Base-by-base conservation (phyloP, 1,140 invertebrate species). In the Oncopeltus fasciatus region DNA sequence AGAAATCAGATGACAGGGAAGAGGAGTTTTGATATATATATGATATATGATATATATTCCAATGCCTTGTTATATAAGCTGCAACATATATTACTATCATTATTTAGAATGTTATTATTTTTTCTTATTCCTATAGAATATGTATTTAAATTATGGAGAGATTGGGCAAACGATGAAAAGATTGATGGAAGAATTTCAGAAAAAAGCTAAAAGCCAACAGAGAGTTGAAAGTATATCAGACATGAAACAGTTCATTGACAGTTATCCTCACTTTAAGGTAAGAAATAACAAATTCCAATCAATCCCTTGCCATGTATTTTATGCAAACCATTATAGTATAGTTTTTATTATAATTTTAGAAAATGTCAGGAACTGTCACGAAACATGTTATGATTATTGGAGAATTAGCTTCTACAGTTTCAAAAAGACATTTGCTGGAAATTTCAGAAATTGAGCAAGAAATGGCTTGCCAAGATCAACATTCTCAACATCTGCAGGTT, bases 211-310 rank as follows among this genome's bases (percentile, higher is more conserved):
- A 71, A 92, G 88, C 69, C 88, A 92, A 67, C 91, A 98, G 71
- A 98, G 98, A 79, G 87, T 99, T 2, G 96, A 99, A 78, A 96
- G 91, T 65, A 98, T 99, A 69, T 81, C 86, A 0, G 96, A 99
- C 72, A 98, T 99, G 95, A 99, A 99, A 78, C 87, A 86, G 68
- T 99, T 99, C 78, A 90, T 99, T 12, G 96, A 99, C 72, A 88
- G 88, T 16, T 99, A 99, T 81, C 96, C 96, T 0, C 85, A 98
- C 67, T 99, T 99, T 72, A 98, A 97, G 75, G 80, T 81, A 69
- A 68, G 28, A 43, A 57, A 4, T 5, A n/a, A n/a, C n/a, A n/a
- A n/a, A n/a, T n/a, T n/a, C n/a, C n/a, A n/a, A n/a, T n/a, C n/a
- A n/a, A n/a, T n/a, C n/a, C n/a, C n/a, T n/a, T n/a, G n/a, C n/a